phyloP scores from a whole-genome alignment of 2,797 vertebrate species.

The Clarias fuscus region DNA sequence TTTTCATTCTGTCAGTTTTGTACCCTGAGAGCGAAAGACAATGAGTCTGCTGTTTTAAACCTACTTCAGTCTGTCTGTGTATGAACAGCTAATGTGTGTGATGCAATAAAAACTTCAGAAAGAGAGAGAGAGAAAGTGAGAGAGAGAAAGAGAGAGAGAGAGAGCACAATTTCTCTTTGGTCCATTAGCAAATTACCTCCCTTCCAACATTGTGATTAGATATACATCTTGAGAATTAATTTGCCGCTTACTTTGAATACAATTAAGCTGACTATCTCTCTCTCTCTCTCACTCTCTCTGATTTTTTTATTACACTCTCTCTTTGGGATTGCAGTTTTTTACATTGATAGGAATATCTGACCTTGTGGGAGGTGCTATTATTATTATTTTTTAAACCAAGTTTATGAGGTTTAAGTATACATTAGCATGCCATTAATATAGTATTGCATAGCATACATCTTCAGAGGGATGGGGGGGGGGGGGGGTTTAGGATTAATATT shows the following conservation, averaged over 20 bases:
- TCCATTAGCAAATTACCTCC: constrained; percentile 79
- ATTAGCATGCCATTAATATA: not conserved
- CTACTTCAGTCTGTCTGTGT: constrained; percentile 56
- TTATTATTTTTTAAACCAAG: not conserved
- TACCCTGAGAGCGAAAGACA: constrained; percentile 63
- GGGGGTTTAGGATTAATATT: not conserved
- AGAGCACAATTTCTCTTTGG: constrained; percentile 58
- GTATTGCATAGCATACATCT: not conserved
- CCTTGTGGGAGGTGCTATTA: not conserved
- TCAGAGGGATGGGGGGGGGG: not conserved
- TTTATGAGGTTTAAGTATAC: not conserved
- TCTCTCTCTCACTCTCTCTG: constrained; percentile 28
- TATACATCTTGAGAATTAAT: constrained; percentile 64
- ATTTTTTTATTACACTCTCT: constrained; percentile 14
- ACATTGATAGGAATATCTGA: not conserved
- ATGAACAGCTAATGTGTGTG: constrained; percentile 40
- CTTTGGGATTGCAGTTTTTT: constrained; percentile 3
- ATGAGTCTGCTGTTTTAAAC: constrained; percentile 68
- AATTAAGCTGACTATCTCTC: constrained; percentile 61
- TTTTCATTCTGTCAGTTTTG: constrained; percentile 35
- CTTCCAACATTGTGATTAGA: constrained; percentile 64
- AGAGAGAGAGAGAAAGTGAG: constrained; percentile 42
- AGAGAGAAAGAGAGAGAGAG: constrained; percentile 37
- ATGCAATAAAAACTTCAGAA: constrained; percentile 5
- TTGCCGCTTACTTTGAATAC: constrained; percentile 64